A percentile compares a stretch with the other conserved stretches of the same genome.
Evolutionary conservation across 2,797 vertebrate species (phyloP).

Genomic region (Gymnoscopelus braueri): DNA sequence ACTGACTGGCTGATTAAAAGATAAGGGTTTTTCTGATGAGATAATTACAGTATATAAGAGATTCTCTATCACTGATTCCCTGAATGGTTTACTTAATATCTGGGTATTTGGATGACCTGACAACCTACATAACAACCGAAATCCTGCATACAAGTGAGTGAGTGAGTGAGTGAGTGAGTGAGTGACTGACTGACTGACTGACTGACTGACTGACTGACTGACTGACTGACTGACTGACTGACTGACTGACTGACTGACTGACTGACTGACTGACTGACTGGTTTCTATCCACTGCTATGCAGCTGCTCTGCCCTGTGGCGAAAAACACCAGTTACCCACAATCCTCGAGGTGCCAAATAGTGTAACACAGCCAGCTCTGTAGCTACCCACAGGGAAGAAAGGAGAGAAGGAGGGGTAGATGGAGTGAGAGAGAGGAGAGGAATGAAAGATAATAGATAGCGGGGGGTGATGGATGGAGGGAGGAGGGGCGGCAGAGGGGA

Average conservation of each 20-base stretch:
- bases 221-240: slow-evolving; percentile 18
- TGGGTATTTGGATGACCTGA: too few relatives aligned
- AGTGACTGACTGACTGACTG: slow-evolving; percentile 25
- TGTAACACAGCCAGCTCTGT: slow-evolving; percentile 38
- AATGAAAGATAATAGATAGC: slow-evolving; percentile 39
- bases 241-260: slow-evolving; percentile 29
- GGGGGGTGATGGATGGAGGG: slow-evolving; percentile 35
- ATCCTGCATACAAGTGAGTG: not conserved
- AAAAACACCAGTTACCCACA: slow-evolving; percentile 53
- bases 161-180: slow-evolving; percentile 4
- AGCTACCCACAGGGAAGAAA: slow-evolving; percentile 34
- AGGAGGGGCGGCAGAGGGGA: slow-evolving; percentile 36
- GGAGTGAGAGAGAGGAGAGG: slow-evolving; percentile 12
- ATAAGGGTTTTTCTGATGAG: slow-evolving; percentile 26
- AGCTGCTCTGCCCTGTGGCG: slow-evolving; percentile 54
- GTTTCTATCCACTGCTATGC: slow-evolving; percentile 30
- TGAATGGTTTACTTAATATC: not conserved
- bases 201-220: slow-evolving; percentile 15
- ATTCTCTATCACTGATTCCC: slow-evolving; percentile 2
- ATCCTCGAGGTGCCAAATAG: slow-evolving; percentile 34
- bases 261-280: slow-evolving; percentile 22
- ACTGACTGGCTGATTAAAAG: slow-evolving; percentile 6
- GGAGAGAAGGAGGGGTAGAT: slow-evolving; percentile 19
- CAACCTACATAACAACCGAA: too few relatives aligned
- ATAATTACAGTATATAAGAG: not conserved